phyloP scores from a whole-genome alignment of 2,113 vertebrate genomes.

The Hypanus sabinus region DNA sequence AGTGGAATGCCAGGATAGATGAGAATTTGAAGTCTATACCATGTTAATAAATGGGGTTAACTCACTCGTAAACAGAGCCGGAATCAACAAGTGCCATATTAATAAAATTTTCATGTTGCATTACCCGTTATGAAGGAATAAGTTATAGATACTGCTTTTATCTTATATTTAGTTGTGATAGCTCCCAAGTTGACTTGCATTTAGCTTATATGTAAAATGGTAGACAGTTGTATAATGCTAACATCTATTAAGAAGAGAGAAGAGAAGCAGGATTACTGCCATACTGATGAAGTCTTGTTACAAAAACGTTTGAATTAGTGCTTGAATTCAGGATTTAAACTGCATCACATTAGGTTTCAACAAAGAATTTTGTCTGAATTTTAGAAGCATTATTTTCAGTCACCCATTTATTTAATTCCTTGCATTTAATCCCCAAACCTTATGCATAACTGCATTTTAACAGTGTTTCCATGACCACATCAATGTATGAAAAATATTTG shows the following conservation, averaged over 20 bases:
- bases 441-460: neutral
- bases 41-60: too few relatives aligned
- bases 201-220: neutral
- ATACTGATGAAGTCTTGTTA: neutral
- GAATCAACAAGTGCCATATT: too few relatives aligned
- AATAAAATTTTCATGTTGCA: too few relatives aligned
- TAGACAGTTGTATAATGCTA: neutral
- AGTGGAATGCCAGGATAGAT: too few relatives aligned
- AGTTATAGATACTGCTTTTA: neutral
- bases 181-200: neutral
- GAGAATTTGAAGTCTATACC: too few relatives aligned
- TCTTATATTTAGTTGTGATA: neutral
- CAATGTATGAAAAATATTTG: conserved; percentile 10
- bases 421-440: neutral
- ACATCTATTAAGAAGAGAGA: neutral
- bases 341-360: neutral
- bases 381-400: neutral
- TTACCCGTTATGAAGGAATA: neutral
- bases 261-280: neutral
- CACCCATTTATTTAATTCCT: neutral
- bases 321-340: neutral
- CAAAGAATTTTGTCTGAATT: neutral
- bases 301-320: neutral
- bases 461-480: conserved; percentile 31
- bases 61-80: too few relatives aligned